Percentiles rank a stretch among this genome's conserved stretches.
These are phyloP conservation scores for Spodoptera litura DNA, from an alignment of 1,140 invertebrate species.

Conservation along the genomic window DNA sequence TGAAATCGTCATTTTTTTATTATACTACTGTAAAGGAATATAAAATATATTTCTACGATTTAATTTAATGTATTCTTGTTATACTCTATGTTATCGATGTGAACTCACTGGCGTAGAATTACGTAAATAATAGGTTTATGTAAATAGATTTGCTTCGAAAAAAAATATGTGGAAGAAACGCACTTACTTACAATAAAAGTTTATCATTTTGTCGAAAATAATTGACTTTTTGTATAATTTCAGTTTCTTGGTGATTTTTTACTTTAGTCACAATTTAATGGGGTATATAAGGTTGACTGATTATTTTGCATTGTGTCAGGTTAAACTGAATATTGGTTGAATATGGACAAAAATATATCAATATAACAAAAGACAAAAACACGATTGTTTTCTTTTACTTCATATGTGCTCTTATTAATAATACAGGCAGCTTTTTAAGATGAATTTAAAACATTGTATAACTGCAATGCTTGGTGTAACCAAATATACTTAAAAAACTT, in stretches of 20 bases:
- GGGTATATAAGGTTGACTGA: constrained; percentile 46
- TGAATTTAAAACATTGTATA: no score
- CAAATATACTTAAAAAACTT: no score
- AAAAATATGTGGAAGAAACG: constrained; percentile 55
- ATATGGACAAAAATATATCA: constrained; percentile 42
- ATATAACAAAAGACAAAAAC: constrained; percentile 44
- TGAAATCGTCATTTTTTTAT: constrained; percentile 34
- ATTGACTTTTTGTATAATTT: constrained; percentile 19
- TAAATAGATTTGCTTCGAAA: constrained; percentile 80
- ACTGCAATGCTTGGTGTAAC: no score
- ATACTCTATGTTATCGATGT: constrained; percentile 59
- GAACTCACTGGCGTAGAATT: constrained; percentile 59
- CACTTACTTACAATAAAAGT: constrained; percentile 50
- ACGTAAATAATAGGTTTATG: constrained; percentile 76
- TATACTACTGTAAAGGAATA: constrained; percentile 57
- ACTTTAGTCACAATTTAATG: constrained; percentile 36
- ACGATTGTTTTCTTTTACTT: constrained; percentile 31
- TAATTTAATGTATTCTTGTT: constrained; percentile 61
- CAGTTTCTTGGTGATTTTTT: constrained; percentile 23
- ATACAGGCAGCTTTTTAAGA: neutral
- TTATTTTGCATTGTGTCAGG: constrained; percentile 38
- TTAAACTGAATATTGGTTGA: constrained; percentile 37
- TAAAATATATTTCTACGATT: constrained; percentile 52
- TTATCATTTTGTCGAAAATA: constrained; percentile 38
- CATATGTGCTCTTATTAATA: constrained; percentile 4